Conservation (phyloP, 2,797 vertebrate species). For the Trachurus trachurus region DNA sequence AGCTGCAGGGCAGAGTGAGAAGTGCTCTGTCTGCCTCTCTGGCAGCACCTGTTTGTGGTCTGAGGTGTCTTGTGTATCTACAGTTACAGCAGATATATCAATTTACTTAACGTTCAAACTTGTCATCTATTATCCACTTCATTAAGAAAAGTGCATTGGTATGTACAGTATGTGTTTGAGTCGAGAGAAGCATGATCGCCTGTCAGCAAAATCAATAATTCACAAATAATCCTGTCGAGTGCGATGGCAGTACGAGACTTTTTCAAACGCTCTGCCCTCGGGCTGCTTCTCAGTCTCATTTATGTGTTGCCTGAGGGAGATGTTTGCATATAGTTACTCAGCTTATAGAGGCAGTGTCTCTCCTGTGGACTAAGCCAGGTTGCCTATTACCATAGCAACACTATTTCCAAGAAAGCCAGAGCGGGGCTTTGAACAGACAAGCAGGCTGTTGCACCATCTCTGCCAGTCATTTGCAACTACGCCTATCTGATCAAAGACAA, state of each 20-base stretch:
- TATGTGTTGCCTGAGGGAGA: constrained; percentile 47
- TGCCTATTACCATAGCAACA: constrained; percentile 79
- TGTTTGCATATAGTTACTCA: constrained; percentile 55
- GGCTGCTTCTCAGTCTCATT: constrained; percentile 44
- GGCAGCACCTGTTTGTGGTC: neutral
- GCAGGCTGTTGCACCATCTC: constrained; percentile 46
- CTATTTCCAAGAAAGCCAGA: constrained; percentile 58
- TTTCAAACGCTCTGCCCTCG: constrained; percentile 18
- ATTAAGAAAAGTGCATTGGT: neutral
- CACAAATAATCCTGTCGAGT: constrained; percentile 20
- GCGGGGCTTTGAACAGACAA: constrained; percentile 57
- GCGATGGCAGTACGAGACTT: constrained; percentile 20
- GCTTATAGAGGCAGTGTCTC: constrained; percentile 44
- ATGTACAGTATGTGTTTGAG: neutral
- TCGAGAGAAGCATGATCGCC: constrained; percentile 9
- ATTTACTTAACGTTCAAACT: no score
- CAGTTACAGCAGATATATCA: no score
- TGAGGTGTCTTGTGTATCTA: neutral
- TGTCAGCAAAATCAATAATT: constrained; percentile 22
- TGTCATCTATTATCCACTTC: neutral
- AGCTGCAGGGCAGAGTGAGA: constrained; percentile 1
- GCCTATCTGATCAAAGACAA: constrained; percentile 41
- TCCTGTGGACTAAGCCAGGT: constrained; percentile 39
- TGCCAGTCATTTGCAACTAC: constrained; percentile 27
- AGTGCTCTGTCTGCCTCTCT: no score